phyloP scores from a whole-genome alignment of 1,140 invertebrate genomes.

The Procambarus clarkii region DNA sequence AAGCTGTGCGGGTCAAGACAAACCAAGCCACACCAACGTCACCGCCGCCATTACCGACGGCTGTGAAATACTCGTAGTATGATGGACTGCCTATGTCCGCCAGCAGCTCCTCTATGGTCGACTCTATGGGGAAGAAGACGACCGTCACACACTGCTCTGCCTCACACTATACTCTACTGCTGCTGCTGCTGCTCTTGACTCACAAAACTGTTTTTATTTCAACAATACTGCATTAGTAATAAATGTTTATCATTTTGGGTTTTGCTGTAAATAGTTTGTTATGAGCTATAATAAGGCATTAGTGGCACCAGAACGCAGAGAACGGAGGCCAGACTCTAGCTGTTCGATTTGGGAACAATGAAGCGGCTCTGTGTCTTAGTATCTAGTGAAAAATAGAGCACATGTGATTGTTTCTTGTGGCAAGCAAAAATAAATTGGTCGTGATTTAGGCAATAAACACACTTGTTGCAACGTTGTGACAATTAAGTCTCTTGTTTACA shows the following conservation, averaged over 20 bases:
- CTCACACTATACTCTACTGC: background rate
- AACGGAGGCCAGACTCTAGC: background rate
- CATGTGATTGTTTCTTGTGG: background rate
- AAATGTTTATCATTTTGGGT: background rate
- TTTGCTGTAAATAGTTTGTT: background rate
- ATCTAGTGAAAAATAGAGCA: background rate
- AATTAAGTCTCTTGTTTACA: slow-evolving; percentile 22
- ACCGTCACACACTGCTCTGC: slow-evolving; percentile 2
- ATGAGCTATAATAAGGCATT: background rate
- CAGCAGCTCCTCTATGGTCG: slow-evolving; percentile 56
- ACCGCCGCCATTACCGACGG: slow-evolving; percentile 51
- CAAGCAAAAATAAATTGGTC: slow-evolving; percentile 13
- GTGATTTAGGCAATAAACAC: background rate
- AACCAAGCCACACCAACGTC: background rate
- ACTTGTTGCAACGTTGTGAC: background rate
- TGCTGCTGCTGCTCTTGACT: background rate
- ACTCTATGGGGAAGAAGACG: slow-evolving; percentile 52
- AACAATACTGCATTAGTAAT: background rate
- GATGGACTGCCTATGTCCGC: background rate
- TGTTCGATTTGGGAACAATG: background rate
- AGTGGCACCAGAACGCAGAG: background rate
- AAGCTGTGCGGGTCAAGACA: background rate
- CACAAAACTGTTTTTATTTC: background rate
- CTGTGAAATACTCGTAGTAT: slow-evolving; percentile 61
- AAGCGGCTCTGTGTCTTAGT: background rate